These are phyloP conservation scores for Oscarella lobularis DNA, from an alignment of 37 sponge, comb jelly and placozoan species.

Conservation along the genomic window DNA sequence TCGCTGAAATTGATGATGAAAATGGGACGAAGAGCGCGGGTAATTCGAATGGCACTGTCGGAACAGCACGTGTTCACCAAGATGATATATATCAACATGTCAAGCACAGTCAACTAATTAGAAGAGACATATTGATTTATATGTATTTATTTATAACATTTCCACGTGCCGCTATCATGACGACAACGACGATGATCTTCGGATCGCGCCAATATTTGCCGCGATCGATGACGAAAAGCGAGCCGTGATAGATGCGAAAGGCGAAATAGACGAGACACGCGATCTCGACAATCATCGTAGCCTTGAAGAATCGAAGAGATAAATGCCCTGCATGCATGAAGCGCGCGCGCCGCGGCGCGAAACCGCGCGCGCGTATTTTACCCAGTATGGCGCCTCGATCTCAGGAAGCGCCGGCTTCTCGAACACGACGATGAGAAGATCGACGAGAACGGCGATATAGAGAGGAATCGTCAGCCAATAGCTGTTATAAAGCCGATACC, in stretches of 20 bases:
- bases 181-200: not conserved
- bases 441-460: not conserved
- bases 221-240: not conserved
- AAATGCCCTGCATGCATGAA: not conserved
- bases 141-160: not conserved
- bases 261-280: not conserved
- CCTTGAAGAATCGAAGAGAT: not conserved
- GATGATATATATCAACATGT: slow-evolving; percentile 3
- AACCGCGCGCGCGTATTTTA: not conserved
- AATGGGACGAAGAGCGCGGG: not conserved
- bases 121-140: not conserved
- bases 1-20: slow-evolving; percentile 2
- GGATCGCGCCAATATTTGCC: not conserved
- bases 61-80: not conserved
- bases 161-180: not conserved
- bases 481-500: not conserved
- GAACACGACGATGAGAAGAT: not conserved
- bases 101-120: not conserved
- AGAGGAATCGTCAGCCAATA: not conserved
- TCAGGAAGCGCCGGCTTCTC: slow-evolving; percentile 2
- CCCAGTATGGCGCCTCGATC: not conserved
- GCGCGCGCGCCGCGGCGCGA: not conserved
- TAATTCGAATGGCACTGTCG: not conserved
- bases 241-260: not conserved
- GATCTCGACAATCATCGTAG: not conserved